Conservation (phyloP, 2,888 invertebrate genomes). For the Campoplex capitator region DNA sequence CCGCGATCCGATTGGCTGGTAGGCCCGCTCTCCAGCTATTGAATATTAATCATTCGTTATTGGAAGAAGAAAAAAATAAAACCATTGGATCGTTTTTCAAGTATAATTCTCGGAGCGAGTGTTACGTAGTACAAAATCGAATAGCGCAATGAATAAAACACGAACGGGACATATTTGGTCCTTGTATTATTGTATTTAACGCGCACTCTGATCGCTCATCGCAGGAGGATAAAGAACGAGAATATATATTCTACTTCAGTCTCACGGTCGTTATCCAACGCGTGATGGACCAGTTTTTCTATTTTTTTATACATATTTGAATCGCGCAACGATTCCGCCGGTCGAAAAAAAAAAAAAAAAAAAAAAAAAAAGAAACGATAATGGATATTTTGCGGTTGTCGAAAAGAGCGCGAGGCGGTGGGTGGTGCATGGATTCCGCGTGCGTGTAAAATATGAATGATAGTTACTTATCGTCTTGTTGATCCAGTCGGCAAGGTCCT, state of each 20-base stretch:
- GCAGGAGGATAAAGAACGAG: constrained; percentile 43
- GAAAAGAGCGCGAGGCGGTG: too few species aligned
- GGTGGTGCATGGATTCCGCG: too few species aligned
- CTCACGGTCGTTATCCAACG: constrained; percentile 6
- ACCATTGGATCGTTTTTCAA: background rate
- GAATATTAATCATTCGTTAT: too few species aligned
- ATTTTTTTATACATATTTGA: background rate
- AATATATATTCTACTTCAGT: constrained; percentile 36
- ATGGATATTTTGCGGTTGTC: background rate
- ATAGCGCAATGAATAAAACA: constrained; percentile 71
- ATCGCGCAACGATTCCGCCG: background rate
- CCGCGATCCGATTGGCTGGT: too few species aligned
- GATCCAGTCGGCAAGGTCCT: constrained; percentile 95
- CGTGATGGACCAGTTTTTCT: background rate
- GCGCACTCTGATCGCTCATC: constrained; percentile 21
- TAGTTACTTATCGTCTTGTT: constrained; percentile 93
- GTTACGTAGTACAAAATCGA: constrained; percentile 60
- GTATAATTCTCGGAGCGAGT: background rate
- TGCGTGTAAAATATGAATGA: too few species aligned
- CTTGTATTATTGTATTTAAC: constrained; percentile 27
- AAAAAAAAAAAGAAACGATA: too few species aligned
- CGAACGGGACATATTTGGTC: constrained; percentile 63
- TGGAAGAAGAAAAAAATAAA: background rate
- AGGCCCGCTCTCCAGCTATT: too few species aligned
- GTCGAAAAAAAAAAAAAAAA: background rate